Evolutionary conservation across 2,113 vertebrate species (phyloP), one percentile per base, ranked within the genome.

Genomic region (Apteryx mantelli): DNA sequence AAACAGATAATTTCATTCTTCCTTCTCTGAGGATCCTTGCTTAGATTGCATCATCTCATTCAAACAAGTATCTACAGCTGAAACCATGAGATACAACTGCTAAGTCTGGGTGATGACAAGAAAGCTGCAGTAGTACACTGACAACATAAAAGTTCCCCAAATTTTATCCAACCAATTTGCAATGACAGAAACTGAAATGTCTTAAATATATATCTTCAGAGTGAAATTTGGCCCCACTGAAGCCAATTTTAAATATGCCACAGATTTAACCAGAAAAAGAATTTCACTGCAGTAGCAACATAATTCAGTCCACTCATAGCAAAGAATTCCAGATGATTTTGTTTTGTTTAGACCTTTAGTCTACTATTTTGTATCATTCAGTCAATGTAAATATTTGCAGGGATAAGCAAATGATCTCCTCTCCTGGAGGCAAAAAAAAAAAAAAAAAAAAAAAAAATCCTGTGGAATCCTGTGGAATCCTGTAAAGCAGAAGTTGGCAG

Each of bases 71-170:
- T 69, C 78, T 70, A 38, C 30, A 73, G 40, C 75, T 38, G 38
- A 93, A 92, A 89, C 22, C 32, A 69, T n/a, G 30, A 64, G 69
- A 91, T 64, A 78, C 12, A 86, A 71, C 30, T 71, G 61, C 86
- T 69, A 86, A 94, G 93, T 90, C 60, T 44, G 48, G 90, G 77
- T 25, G 42, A 87, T 92, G 86, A 92, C 80, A 95, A 89, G 53
- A 91, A 92, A 84, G 32, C 46, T 76, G 48, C 68, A 95, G 80
- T 22, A 92, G 64, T 42, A 69, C 40, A 87, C 55, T 66, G 88
- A 28, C 61, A 75, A 44, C 11, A 82, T 71, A 89, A 93, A 88
- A 4, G 46, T 82, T 82, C 25, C 42, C 52, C 26, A 84, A 69
- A 56, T 71, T 92, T 66, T 76, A 30, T 44, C 74, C 13, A 82